phyloP scores from a whole-genome alignment of 2,797 vertebrate genomes.

The Ctenochaetus hawaiiensis region DNA sequence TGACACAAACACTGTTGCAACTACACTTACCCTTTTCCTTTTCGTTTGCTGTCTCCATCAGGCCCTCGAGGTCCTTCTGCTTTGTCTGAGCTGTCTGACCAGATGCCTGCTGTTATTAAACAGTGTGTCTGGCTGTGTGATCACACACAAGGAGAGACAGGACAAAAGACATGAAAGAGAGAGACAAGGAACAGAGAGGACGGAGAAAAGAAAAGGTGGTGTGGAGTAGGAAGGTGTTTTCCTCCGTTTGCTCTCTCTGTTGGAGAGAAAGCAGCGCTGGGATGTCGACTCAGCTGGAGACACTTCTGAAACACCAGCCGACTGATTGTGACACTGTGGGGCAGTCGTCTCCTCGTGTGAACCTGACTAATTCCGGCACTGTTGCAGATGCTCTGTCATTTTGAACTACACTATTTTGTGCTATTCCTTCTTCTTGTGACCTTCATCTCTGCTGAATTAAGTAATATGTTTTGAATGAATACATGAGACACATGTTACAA shows the following conservation, averaged over 20 bases:
- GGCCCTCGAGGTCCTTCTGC: conserved; percentile 57
- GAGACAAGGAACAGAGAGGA: conserved; percentile 1
- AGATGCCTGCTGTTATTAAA: conserved; percentile 63
- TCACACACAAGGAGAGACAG: background rate
- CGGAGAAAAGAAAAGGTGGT: background rate
- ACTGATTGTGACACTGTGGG: conserved; percentile 37
- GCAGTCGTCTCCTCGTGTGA: conserved; percentile 26
- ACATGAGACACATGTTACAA: background rate
- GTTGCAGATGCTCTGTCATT: conserved; percentile 1
- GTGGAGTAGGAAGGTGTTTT: background rate
- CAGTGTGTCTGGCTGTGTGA: conserved; percentile 21
- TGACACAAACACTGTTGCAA: conserved; percentile 52
- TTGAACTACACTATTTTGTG: background rate
- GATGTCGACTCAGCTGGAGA: conserved; percentile 43
- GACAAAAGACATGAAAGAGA: conserved; percentile 18
- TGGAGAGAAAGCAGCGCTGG: conserved; percentile 17
- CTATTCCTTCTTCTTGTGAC: background rate
- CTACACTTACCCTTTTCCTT: conserved; percentile 67
- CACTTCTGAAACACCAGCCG: conserved; percentile 31
- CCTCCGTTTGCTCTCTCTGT: background rate
- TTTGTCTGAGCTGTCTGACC: conserved; percentile 61
- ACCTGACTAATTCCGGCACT: conserved; percentile 44
- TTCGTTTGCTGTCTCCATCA: conserved; percentile 44
- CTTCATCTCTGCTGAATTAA: conserved; percentile 5
- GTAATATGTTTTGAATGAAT: background rate